Conservation (phyloP, 2,113 vertebrate genomes). For the Tachysurus fulvidraco region DNA sequence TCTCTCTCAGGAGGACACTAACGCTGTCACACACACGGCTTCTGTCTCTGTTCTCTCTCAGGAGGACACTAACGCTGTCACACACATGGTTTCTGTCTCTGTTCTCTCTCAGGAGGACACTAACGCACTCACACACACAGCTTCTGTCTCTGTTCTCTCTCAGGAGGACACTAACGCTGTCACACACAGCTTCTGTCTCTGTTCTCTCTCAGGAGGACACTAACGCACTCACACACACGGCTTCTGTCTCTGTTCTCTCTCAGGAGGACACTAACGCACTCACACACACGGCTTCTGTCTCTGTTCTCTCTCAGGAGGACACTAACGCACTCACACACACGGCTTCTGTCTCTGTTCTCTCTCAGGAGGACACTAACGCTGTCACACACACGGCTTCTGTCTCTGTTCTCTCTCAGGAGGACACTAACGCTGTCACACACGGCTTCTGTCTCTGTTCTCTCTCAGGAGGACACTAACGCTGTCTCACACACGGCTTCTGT, state of each 20-base stretch:
- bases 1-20: background rate
- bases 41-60: background rate
- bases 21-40: background rate
- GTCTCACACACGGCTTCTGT: background rate
- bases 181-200: background rate
- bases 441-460: background rate
- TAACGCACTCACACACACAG: background rate
- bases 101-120: background rate
- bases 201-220: background rate
- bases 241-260: background rate
- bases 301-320: background rate
- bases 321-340: background rate
- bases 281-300: background rate
- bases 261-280: background rate
- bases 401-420: background rate
- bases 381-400: background rate
- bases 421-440: background rate
- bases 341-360: background rate
- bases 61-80: background rate
- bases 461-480: background rate
- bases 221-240: background rate
- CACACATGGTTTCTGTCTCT: background rate
- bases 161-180: background rate
- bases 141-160: background rate
- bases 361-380: background rate